phyloP scores from a whole-genome alignment of 2,113 vertebrate species.

The Siphamia tubifer region DNA sequence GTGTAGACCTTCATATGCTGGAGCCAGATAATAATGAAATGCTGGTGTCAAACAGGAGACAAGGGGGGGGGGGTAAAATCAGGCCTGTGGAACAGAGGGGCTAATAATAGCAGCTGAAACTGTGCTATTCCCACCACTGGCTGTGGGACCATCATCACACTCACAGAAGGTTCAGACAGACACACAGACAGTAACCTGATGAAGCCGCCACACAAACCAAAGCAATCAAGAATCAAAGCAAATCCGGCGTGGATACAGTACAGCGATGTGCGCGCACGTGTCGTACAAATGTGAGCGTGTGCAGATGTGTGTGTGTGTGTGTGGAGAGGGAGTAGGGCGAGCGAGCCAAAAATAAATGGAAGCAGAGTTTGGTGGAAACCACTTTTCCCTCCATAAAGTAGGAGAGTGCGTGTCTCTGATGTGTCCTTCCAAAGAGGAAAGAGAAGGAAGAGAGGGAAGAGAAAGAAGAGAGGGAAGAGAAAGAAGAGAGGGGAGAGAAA shows the following conservation, averaged over 20 bases:
- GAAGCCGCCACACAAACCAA: slow-evolving; percentile 68
- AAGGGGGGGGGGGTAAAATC: slow-evolving; percentile 35
- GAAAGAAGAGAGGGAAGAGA: slow-evolving; percentile 43
- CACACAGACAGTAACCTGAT: slow-evolving; percentile 69
- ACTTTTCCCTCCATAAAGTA: slow-evolving; percentile 63
- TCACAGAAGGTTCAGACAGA: neutral
- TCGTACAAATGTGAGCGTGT: slow-evolving; percentile 34
- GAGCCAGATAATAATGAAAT: slow-evolving; percentile 69
- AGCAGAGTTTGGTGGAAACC: slow-evolving; percentile 72
- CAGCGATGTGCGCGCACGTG: slow-evolving; percentile 39
- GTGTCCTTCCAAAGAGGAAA: slow-evolving; percentile 46
- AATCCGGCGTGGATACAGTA: slow-evolving; percentile 45
- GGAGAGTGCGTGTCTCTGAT: slow-evolving; percentile 56
- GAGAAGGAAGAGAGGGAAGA: slow-evolving; percentile 44
- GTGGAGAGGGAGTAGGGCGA: neutral
- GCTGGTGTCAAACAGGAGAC: slow-evolving; percentile 59
- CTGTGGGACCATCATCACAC: slow-evolving; percentile 45
- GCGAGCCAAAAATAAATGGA: slow-evolving; percentile 67
- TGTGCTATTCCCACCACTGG: slow-evolving; percentile 65
- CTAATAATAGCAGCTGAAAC: slow-evolving; percentile 74
- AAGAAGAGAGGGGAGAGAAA: slow-evolving; percentile 54
- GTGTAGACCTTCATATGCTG: slow-evolving; percentile 24
- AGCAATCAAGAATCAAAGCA: slow-evolving; percentile 77
- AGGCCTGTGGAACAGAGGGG: slow-evolving; percentile 51
- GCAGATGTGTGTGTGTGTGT: slow-evolving; percentile 2